These are phyloP conservation scores for Dascyllus trimaculatus DNA, from an alignment of 2,113 vertebrate species.

Conservation along the genomic window DNA sequence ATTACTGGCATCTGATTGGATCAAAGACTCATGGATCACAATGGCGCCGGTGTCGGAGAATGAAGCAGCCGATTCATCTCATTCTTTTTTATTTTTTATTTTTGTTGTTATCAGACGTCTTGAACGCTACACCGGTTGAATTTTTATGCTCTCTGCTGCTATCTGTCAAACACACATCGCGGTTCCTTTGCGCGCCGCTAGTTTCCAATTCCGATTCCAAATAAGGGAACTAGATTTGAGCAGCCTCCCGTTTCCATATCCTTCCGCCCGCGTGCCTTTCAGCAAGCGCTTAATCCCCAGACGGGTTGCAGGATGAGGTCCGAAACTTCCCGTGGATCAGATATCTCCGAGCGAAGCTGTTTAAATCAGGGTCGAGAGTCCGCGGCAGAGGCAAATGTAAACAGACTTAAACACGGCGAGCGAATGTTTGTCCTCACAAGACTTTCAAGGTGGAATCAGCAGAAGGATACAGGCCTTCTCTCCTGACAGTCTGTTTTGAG, in stretches of 20 bases:
- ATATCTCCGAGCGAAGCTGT: not conserved
- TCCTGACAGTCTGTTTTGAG: constrained; percentile 27
- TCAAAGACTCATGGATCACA: constrained; percentile 40
- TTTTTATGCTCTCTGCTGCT: constrained; percentile 21
- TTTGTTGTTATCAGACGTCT: constrained; percentile 3
- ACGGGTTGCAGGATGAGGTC: not conserved
- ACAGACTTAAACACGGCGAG: constrained; percentile 32
- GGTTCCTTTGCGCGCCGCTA: constrained; percentile 15
- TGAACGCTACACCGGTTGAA: constrained; percentile 16
- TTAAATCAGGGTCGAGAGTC: not conserved
- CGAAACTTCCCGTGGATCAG: constrained; percentile 2
- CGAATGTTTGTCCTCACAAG: constrained; percentile 37
- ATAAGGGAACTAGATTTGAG: constrained; percentile 13
- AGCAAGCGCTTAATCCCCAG: constrained; percentile 36
- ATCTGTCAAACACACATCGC: constrained; percentile 45
- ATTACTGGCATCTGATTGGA: constrained; percentile 35
- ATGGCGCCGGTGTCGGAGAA: constrained; percentile 36
- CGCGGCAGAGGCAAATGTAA: constrained; percentile 28
- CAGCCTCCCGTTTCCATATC: constrained; percentile 17
- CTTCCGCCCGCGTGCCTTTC: constrained; percentile 48
- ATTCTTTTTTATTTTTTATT: constrained; percentile 30
- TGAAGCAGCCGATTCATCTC: constrained; percentile 11
- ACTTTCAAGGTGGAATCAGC: constrained; percentile 29
- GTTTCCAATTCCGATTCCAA: constrained; percentile 43
- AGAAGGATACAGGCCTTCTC: not conserved